Percentiles rank a stretch among this genome's conserved stretches.
Conservation (phyloP, 2,797 vertebrate genomes). For the Pangasius sanitwongsei region DNA sequence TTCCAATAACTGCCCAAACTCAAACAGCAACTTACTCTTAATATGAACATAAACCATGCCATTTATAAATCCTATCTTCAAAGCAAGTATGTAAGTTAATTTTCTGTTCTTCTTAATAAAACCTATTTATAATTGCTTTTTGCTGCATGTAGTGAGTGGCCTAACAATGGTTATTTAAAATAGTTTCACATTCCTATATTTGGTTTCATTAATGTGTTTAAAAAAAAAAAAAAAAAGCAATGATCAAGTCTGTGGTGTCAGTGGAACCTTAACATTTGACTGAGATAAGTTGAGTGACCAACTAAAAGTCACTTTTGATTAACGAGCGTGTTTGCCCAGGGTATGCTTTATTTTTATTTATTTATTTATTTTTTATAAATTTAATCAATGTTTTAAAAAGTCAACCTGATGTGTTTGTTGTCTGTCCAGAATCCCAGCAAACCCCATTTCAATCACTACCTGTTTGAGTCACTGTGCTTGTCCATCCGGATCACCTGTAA, state of each 20-base stretch:
- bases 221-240: not conserved
- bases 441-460: slow-evolving; percentile 98
- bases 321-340: not conserved
- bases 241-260: not conserved
- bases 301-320: not conserved
- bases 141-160: no score
- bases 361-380: not conserved
- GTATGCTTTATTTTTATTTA: not conserved
- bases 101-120: not conserved
- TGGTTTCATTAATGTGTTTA: not conserved
- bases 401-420: not conserved
- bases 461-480: slow-evolving; percentile 97
- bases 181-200: not conserved
- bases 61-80: not conserved
- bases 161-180: not conserved
- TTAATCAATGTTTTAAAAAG: not conserved
- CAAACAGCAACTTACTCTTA: not conserved
- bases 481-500: slow-evolving; percentile 96
- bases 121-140: not conserved
- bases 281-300: not conserved
- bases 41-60: not conserved
- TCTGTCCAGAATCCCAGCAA: slow-evolving; percentile 94
- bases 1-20: not conserved
- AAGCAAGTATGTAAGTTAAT: not conserved
- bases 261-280: not conserved